phyloP scores from a whole-genome alignment of 2,797 vertebrate genomes.

The Prunella strophiata region DNA sequence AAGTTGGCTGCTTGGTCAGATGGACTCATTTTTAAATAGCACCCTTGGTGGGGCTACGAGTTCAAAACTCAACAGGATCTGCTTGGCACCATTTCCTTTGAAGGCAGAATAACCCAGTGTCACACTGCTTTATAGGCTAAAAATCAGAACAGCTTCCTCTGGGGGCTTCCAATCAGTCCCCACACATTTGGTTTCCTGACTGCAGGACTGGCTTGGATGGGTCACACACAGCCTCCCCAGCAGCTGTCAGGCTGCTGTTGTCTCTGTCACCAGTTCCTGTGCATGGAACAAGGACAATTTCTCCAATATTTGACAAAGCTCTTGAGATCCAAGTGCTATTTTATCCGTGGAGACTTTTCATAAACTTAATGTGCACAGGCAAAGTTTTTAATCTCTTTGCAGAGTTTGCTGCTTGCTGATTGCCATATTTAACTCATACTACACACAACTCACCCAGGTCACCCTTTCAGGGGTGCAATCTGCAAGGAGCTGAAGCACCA shows the following conservation, averaged over 20 bases:
- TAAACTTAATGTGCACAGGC: background rate
- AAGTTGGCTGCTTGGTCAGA: background rate
- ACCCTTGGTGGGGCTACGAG: background rate
- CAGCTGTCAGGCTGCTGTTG: background rate
- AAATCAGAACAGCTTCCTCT: background rate
- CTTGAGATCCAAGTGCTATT: background rate
- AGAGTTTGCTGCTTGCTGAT: background rate
- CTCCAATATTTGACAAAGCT: background rate
- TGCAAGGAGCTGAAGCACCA: background rate
- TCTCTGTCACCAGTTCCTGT: background rate
- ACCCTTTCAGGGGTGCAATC: background rate
- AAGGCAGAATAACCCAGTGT: background rate
- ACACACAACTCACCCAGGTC: background rate
- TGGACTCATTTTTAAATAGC: background rate
- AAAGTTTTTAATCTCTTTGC: background rate
- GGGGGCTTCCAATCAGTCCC: background rate
- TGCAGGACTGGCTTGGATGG: background rate
- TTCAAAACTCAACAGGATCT: background rate
- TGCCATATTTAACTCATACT: background rate
- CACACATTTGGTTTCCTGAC: fast-evolving
- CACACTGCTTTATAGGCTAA: background rate
- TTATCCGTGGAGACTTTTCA: background rate
- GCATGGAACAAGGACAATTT: background rate
- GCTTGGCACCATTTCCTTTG: background rate
- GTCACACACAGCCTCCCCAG: background rate